Evolutionary conservation across 2,888 invertebrate species (phyloP).

Genomic region (Ceramica pisi): DNA sequence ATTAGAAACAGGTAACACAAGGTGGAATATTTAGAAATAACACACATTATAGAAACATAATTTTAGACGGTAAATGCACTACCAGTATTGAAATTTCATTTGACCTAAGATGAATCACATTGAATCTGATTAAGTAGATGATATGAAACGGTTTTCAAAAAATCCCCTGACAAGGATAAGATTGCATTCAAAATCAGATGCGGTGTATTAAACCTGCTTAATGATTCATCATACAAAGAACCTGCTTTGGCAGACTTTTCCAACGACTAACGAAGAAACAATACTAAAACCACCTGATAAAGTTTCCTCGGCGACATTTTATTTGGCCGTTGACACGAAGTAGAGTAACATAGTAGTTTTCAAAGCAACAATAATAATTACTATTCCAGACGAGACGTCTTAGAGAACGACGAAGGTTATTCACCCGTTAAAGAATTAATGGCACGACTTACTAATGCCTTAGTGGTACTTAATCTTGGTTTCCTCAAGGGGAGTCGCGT

Average conservation of each 20-base stretch:
- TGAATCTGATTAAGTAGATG: neutral
- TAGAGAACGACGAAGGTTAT: slow-evolving; percentile 80
- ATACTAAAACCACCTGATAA: slow-evolving; percentile 20
- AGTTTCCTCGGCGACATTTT: slow-evolving; percentile 55
- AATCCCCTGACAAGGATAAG: slow-evolving; percentile 8
- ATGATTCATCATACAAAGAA: slow-evolving; percentile 34
- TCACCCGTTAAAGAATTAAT: slow-evolving; percentile 87
- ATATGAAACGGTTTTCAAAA: slow-evolving; percentile 1
- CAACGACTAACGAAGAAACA: slow-evolving; percentile 1
- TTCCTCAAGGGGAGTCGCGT: slow-evolving; percentile 74
- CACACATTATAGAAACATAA: neutral
- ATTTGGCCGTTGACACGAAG: slow-evolving; percentile 72
- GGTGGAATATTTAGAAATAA: neutral
- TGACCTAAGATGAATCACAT: slow-evolving; percentile 3
- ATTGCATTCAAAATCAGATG: slow-evolving; percentile 9
- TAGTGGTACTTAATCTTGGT: slow-evolving; percentile 80
- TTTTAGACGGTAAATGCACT: neutral
- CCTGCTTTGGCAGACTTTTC: neutral
- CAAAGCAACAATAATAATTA: slow-evolving; percentile 83
- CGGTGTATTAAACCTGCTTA: slow-evolving; percentile 7
- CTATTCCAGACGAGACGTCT: slow-evolving; percentile 86
- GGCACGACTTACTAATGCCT: slow-evolving; percentile 80
- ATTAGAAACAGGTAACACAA: slow-evolving; percentile 43
- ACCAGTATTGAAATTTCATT: neutral
- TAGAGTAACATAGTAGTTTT: slow-evolving; percentile 74